Base-by-base conservation (phyloP, 2,888 invertebrate genomes). In the Encarsia formosa region DNA sequence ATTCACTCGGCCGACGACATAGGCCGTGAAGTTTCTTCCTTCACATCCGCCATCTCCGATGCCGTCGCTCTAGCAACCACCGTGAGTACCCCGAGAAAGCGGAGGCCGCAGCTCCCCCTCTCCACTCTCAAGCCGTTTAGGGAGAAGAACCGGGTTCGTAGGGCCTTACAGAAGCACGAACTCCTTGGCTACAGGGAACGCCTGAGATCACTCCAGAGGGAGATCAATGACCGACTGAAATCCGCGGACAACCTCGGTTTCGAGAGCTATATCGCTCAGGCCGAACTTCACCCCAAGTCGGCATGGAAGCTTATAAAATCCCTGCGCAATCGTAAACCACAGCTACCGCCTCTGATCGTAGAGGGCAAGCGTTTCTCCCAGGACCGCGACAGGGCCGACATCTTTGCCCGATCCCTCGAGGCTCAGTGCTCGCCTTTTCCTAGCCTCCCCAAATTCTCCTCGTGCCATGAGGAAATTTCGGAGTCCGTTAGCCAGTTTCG, bases 341-440 rank as follows among this genome's bases (percentile, higher is more conserved):
- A 29, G 32, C 20, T 20, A 16, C 40, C 26, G 5, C 37, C 49
- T 9, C 29, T 34, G 4, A 11, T 29, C 0, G 20, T 16, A 6
- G n/a, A 32, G 6, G 22, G 8, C 3, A 2, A 5, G 1, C 9
- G 20, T 1, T 22, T 11, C 43, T 43, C 43, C 2, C 4, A 20
- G 0, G 45, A 40, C 23, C n/a, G 13, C 15, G 51, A 51, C 6
- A 51, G 45, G 15, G 40, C 45, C 0, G 19, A 45, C 40, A 32
- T 45, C 1, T 16, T 51, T 9, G 40, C 37, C 4, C 18, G 34
- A 5, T 51, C 51, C 1, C 26, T 51, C 1, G 13, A 20, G n/a
- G 40, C 44, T 1, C 51, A 45, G 34, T 51, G 51, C 42, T 37
- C 46, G 2, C 38, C 42, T 2, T 47, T 47, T 39, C 39, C 39